These are phyloP conservation scores for Hemibates koningsi DNA, from an alignment of 2,113 vertebrate species.

Conservation along the genomic window DNA sequence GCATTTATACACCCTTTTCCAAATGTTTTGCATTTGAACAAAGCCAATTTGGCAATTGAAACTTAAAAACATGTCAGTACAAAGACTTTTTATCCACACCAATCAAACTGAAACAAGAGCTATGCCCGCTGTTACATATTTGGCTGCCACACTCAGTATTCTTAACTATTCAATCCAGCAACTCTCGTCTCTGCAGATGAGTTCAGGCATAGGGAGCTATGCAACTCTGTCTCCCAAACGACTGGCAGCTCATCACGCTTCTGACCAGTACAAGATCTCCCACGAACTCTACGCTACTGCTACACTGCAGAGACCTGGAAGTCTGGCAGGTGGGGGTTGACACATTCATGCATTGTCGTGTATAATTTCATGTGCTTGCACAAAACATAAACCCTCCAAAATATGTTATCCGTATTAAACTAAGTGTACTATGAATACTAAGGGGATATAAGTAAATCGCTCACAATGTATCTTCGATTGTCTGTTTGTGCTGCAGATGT, in stretches of 20 bases:
- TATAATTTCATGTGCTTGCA: background rate
- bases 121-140: background rate
- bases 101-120: background rate
- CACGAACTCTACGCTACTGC: constrained; percentile 93
- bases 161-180: background rate
- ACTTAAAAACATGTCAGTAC: background rate
- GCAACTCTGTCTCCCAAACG: constrained; percentile 96
- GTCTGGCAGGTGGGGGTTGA: constrained; percentile 82
- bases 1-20: background rate
- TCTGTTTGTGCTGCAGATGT: background rate
- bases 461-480: background rate
- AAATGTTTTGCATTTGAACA: background rate
- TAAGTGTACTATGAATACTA: background rate
- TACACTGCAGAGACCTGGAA: constrained; percentile 92
- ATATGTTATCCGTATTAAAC: background rate
- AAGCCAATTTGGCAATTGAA: background rate
- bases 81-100: background rate
- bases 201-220: constrained; percentile 92
- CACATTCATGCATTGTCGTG: background rate
- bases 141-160: background rate
- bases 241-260: constrained; percentile 82
- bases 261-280: constrained; percentile 94
- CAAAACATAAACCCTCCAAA: background rate
- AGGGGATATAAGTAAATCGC: background rate
- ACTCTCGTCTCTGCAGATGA: constrained; percentile 74